Percentiles rank a stretch among this genome's conserved stretches.
Conservation (phyloP, 2,888 invertebrate species). For the Euspilapteryx auroguttella region DNA sequence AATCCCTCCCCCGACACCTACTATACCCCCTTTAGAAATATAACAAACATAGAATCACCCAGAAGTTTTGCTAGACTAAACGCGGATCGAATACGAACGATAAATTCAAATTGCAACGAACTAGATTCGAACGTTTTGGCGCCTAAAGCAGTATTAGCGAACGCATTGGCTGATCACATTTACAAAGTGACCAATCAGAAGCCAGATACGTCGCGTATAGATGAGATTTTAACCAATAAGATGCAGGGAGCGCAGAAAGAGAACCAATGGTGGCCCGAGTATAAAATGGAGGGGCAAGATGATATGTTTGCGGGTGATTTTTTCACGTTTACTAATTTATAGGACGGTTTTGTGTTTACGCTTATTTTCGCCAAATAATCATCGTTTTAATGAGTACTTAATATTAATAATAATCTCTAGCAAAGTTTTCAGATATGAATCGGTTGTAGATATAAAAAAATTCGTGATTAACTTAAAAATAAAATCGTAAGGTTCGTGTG, state of each 20-base stretch:
- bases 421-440: no score
- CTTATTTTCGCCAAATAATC: no score
- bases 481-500: no score
- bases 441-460: no score
- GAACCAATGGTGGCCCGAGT: slow-evolving; percentile 15
- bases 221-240: slow-evolving; percentile 50
- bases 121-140: slow-evolving; percentile 39
- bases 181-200: slow-evolving; percentile 58
- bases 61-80: slow-evolving; percentile 41
- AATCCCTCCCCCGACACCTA: slow-evolving; percentile 34
- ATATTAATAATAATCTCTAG: no score
- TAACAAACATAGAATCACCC: slow-evolving; percentile 39
- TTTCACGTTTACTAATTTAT: slow-evolving; percentile 29
- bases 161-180: slow-evolving; percentile 47
- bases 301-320: slow-evolving; percentile 34
- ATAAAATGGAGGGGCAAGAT: slow-evolving; percentile 45
- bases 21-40: slow-evolving; percentile 24
- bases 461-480: no score
- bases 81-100: slow-evolving; percentile 43
- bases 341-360: no score
- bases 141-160: slow-evolving; percentile 45
- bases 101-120: slow-evolving; percentile 24
- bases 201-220: slow-evolving; percentile 44
- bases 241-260: slow-evolving; percentile 13
- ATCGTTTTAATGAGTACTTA: no score